A percentile compares a stretch with the other conserved stretches of the same genome.
phyloP scores from a whole-genome alignment of 2,888 invertebrate species.

The Chrysolina haemoptera region DNA sequence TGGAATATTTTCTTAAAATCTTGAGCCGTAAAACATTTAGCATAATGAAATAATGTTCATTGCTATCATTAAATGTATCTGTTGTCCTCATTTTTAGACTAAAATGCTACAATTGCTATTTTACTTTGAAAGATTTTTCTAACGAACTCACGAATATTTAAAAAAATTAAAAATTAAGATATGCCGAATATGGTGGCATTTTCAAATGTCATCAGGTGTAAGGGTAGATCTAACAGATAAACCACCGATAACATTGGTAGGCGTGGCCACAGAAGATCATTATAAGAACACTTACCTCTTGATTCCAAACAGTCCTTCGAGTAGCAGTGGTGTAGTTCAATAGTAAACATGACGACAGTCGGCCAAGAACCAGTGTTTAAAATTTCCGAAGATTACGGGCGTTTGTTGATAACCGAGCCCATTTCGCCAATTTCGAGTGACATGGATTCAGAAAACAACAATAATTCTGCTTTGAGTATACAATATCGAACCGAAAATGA shows the following conservation, averaged over 20 bases:
- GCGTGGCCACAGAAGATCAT: constrained; percentile 26
- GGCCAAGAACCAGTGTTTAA: constrained; percentile 11
- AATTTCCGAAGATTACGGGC: constrained; percentile 9
- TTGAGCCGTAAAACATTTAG: no score
- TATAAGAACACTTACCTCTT: constrained; percentile 31
- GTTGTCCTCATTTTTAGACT: no score
- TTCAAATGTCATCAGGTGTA: not conserved
- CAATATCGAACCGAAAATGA: no score
- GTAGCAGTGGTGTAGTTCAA: not conserved
- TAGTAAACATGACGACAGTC: constrained; percentile 26
- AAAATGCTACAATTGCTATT: no score
- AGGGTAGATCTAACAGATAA: not conserved
- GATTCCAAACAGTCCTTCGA: not conserved
- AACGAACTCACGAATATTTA: no score
- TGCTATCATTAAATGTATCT: no score
- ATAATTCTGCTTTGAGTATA: no score
- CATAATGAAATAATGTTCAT: no score
- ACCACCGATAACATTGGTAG: constrained; percentile 1
- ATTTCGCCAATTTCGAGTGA: constrained; percentile 39
- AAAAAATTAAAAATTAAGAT: no score
- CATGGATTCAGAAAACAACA: not conserved
- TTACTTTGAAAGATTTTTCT: no score
- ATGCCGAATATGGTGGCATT: no score
- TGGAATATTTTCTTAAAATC: no score
- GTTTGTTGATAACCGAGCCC: constrained; percentile 35